Evolutionary conservation across 35 echinoderm and acorn worm genomes (phyloP), one percentile per base, ranked within the genome.

Genomic region (Apostichopus californicus): DNA sequence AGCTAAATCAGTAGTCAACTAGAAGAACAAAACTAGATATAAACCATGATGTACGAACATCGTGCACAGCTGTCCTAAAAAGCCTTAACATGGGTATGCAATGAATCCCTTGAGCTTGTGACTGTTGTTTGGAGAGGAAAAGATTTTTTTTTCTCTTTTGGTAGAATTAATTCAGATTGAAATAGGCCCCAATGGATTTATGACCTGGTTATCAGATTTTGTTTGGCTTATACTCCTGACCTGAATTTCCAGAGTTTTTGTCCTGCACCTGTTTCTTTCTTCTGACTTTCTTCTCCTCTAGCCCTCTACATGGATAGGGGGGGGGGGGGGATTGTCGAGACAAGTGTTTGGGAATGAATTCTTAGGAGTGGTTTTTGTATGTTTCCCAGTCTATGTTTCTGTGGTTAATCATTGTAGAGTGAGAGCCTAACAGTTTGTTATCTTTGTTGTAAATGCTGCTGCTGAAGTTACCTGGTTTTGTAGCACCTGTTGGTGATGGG

Each of bases 131-230:
- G 71, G 21, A 75, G 71, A 22, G 17, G n/a, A 75, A 46, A 46
- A 46, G 34, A 46, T 46, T 46, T 46, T 46, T 46, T 46, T 46
- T 34, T n/a, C n/a, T 20, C 14, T 75, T 75, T 14, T 18, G 1
- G 21, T 13, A 75, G 71, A 75, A 75, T 75, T 75, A 75, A 75
- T 75, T 75, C 71, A 4, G 71, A 75, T 75, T 75, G 71, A 85
- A 59, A 85, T 56, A 58, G 54, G 81, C 20, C 81, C 81, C 81
- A 54, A 24, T 59, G 81, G 81, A 85, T 85, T 85, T 85, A 59
- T 59, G 81, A 85, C 81, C 81, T 85, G 81, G 57, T 58, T 75
- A 59, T 85, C 55, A 54, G 17, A 22, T 11, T 85, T 85, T 85
- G 81, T 59, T 85, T 57, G 57, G 55, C 55, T 59, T 85, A 56